Base-by-base conservation (phyloP, 2,797 vertebrate genomes). In the Malacoraja senta region DNA sequence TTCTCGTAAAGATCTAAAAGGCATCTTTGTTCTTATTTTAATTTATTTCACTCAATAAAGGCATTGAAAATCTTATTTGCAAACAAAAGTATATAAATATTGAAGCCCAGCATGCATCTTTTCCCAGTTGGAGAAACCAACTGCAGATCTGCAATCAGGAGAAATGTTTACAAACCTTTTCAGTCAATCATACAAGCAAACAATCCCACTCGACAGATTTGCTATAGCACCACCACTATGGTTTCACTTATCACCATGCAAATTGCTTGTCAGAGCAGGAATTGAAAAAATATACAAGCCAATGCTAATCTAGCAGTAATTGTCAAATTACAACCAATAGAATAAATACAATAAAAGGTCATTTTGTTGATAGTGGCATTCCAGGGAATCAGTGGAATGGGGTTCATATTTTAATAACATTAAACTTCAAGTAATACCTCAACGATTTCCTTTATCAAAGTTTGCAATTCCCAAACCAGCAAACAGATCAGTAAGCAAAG, bases 401-500 rank as follows among this genome's bases (percentile, higher is more conserved):
- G 38, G 9, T 74, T 76, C 35, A 26, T 29, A 2, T 0, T 24
- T 91, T 38, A 68, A 83, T 78, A 78, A 86, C 17, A 91, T 74
- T 26, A 38, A 32, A 65, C 68, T 26, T 68, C 13, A 9, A 91
- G 10, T 12, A 91, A 10, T 58, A 26, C 38, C 71, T 26, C 44
- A 92, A n/a, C 8, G 29, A 71, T 91, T 26, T 71, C 72, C 38
- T 53, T 53, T 24, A 76, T 44, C 72, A 93, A 84, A 93, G 76
- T 83, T 91, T 68, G 61, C 21, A 77, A 80, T 93, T 88, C 26
- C 44, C 83, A 88, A 88, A 38, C 24, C 68, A 90, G 84, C 76
- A 13, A n/a, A 24, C 32, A 88, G 10, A 38, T 32, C 53, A 88
- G 72, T n/a, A 26, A 88, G 29, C 38, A 0, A 0, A 3, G 0